phyloP scores from a whole-genome alignment of 2,113 vertebrate genomes.

The Sardina pilchardus region DNA sequence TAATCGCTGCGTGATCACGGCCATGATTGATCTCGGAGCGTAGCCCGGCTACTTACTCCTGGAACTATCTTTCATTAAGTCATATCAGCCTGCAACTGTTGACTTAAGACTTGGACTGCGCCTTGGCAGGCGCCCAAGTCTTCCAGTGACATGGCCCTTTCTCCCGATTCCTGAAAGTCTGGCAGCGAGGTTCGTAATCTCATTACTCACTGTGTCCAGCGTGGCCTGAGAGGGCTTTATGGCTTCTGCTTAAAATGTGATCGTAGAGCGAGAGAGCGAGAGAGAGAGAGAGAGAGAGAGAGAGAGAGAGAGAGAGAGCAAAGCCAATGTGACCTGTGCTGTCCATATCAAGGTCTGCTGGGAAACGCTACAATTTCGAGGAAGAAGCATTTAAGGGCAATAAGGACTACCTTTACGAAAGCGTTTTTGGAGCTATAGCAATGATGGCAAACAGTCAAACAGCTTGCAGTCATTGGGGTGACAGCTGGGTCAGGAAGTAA shows the following conservation, averaged over 20 bases:
- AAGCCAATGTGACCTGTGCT: not conserved
- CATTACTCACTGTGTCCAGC: conserved; percentile 21
- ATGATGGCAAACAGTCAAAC: not conserved
- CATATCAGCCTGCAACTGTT: conserved; percentile 38
- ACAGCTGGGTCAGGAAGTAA: not conserved
- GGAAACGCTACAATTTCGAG: not conserved
- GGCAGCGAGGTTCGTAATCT: conserved; percentile 38
- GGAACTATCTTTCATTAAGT: conserved; percentile 32
- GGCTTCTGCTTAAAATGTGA: conserved; percentile 23
- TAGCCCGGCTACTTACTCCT: conserved; percentile 32
- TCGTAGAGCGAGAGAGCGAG: not conserved
- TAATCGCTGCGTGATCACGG: conserved; percentile 5
- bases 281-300: not conserved
- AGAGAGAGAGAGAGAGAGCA: not conserved
- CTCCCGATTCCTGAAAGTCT: conserved; percentile 40
- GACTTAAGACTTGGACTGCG: conserved; percentile 33
- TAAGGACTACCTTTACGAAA: not conserved
- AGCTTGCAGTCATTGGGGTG: not conserved
- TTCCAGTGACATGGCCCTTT: conserved; percentile 40
- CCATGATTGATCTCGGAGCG: conserved; percentile 25
- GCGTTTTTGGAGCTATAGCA: not conserved
- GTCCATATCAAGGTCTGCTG: not conserved
- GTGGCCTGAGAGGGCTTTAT: conserved; percentile 9
- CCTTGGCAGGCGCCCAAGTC: conserved; percentile 36
- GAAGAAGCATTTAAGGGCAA: not conserved